Conservation (phyloP, 2,113 vertebrate genomes). For the Psittacara wagleri region DNA sequence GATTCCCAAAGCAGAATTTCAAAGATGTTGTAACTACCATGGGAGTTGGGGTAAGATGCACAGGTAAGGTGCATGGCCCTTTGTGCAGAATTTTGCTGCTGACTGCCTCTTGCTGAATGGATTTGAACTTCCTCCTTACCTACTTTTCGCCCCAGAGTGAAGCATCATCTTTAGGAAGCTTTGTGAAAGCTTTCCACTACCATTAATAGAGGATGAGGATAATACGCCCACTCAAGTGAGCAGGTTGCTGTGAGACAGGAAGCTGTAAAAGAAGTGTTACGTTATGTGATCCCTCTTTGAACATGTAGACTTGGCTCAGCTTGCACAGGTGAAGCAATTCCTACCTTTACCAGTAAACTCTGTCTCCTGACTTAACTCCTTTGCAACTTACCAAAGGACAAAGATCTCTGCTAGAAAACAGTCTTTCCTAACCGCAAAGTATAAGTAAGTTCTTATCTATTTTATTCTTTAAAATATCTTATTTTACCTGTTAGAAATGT, state of each 20-base stretch:
- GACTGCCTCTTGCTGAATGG: not conserved
- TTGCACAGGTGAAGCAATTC: not conserved
- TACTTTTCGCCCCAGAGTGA: not conserved
- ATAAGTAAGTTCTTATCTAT: rapidly evolving
- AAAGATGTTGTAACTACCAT: not conserved
- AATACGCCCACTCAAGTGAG: not conserved
- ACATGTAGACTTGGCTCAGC: not conserved
- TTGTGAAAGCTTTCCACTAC: not conserved
- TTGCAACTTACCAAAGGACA: not conserved
- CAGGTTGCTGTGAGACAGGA: not conserved
- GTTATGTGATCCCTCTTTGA: not conserved
- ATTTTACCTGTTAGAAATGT: not conserved
- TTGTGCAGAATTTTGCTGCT: not conserved
- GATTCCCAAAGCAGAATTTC: not conserved
- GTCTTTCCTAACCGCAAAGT: not conserved
- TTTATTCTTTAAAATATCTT: not conserved
- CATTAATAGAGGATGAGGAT: not conserved
- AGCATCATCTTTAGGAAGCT: not conserved
- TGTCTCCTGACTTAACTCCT: not conserved
- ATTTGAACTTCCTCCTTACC: not conserved
- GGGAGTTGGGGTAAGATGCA: not conserved
- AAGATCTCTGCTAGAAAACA: not conserved
- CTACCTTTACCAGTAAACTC: not conserved
- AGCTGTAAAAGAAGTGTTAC: not conserved
- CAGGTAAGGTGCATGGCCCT: not conserved